Evolutionary conservation across 2,113 vertebrate genomes (phyloP), one percentile per base, ranked within the genome.

Genomic region (Sclerurus mexicanus): DNA sequence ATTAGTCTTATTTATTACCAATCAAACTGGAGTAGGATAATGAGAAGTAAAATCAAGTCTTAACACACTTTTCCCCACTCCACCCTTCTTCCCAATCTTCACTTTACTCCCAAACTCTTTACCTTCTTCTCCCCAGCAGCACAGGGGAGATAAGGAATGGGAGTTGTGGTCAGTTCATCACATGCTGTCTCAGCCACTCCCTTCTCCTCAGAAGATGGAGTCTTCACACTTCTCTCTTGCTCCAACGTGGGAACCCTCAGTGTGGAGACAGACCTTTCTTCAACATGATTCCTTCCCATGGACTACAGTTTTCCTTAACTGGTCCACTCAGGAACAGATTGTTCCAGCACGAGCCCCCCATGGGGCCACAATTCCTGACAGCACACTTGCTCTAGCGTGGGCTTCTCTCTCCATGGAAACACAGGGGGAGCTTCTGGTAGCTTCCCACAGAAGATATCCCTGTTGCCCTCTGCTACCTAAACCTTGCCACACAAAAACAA

Each of bases 341-440:
- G 19, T 16, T 53, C 17, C 49, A 40, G 58, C 2, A 6, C 37
- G 22, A 22, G 27, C 35, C 30, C 10, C 8, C 58, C 1, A 4
- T 17, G 17, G 30, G 35, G 8, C 72, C 31, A 35, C 42, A 49
- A 18, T 9, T 64, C 49, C 67, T 66, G 35, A 3, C 50, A 80
- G 35, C 10, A 16, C 14, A 37, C 11, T 30, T 35, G 5, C 14
- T 42, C 2, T 60, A 53, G 33, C 0, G 2, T 1, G 5, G 62
- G 8, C 20, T 47, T 2, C 62, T 53, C 8, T 74, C 7, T 39
- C 39, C 30, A 14, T 35, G 39, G 11, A n/a, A n/a, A 72, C 25
- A 20, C 0, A 31, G 28, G 17, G 31, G 46, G 44, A 18, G 8
- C 25, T 76, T 47, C 60, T 30, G 33, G 7, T 8, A 46, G 13